A percentile compares a stretch with the other conserved stretches of the same genome.
These are phyloP conservation scores for Vollenhovia emeryi DNA, from an alignment of 1,140 invertebrate genomes.

Conservation along the genomic window DNA sequence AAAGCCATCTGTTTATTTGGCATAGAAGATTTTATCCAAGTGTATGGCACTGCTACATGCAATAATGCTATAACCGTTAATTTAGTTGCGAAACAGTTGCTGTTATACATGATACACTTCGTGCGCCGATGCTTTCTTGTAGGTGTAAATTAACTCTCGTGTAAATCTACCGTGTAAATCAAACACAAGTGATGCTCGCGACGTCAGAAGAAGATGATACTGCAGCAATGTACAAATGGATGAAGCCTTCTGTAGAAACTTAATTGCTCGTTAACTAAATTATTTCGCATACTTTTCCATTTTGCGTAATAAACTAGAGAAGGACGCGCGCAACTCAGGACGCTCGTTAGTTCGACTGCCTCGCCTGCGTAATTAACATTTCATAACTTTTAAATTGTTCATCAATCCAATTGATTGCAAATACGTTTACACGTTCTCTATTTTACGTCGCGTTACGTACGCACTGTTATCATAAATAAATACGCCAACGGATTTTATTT, in stretches of 20 bases:
- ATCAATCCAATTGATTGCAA: slow-evolving; percentile 12
- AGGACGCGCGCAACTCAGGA: too few species aligned
- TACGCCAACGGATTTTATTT: neutral
- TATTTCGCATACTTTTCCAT: slow-evolving; percentile 1
- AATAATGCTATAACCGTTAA: slow-evolving; percentile 59
- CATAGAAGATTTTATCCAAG: slow-evolving; percentile 58
- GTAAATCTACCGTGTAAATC: slow-evolving; percentile 59
- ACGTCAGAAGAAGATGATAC: slow-evolving; percentile 22
- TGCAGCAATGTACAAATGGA: slow-evolving; percentile 1
- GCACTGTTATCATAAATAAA: neutral
- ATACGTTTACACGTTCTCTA: neutral
- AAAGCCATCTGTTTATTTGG: slow-evolving; percentile 65
- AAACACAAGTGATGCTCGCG: slow-evolving; percentile 36
- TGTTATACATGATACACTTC: slow-evolving; percentile 55
- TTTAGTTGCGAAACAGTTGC: slow-evolving; percentile 54
- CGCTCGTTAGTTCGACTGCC: neutral
- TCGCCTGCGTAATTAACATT: neutral
- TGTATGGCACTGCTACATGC: slow-evolving; percentile 39
- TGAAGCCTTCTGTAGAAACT: neutral
- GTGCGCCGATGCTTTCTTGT: slow-evolving; percentile 48
- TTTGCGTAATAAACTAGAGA: neutral
- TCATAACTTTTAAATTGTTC: neutral
- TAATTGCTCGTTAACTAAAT: slow-evolving; percentile 27
- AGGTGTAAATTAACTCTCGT: slow-evolving; percentile 59
- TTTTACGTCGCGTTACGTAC: neutral